Conservation (phyloP, 2,113 vertebrate genomes). For the Plestiodon gilberti region DNA sequence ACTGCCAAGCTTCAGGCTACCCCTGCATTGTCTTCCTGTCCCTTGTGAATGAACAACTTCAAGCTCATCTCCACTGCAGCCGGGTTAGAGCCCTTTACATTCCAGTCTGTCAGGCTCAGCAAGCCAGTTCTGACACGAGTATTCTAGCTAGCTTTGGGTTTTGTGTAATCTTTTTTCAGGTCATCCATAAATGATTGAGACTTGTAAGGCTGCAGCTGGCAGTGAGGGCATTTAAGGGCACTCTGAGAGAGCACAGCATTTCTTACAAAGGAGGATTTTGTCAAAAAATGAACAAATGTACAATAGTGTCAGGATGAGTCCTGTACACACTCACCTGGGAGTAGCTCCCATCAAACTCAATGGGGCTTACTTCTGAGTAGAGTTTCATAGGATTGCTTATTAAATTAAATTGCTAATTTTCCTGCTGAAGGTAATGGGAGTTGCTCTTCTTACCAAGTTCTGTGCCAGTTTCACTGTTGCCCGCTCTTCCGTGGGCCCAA, state of each 20-base stretch:
- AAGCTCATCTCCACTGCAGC: not conserved
- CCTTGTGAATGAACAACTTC: not conserved
- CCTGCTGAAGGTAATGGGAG: too few species aligned
- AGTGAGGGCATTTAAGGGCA: not conserved
- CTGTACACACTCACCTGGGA: too few species aligned
- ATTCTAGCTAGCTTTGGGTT: not conserved
- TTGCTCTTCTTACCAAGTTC: too few species aligned
- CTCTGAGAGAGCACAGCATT: not conserved
- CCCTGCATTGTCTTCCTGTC: not conserved
- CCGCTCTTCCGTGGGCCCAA: too few species aligned
- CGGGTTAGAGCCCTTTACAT: not conserved
- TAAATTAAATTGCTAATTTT: too few species aligned
- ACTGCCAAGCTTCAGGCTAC: not conserved
- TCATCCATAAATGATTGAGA: constrained; percentile 7
- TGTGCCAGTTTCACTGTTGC: too few species aligned
- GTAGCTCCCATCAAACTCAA: too few species aligned
- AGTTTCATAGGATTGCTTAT: too few species aligned
- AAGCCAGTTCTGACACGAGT: not conserved
- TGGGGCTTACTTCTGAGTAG: too few species aligned
- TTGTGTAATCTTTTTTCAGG: not conserved
- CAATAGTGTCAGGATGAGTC: too few species aligned
- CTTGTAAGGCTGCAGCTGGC: not conserved
- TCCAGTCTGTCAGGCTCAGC: not conserved
- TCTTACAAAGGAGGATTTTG: not conserved
- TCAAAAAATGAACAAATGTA: not conserved